Percentiles rank a stretch among this genome's conserved stretches.
phyloP scores from a whole-genome alignment of 1,140 invertebrate species.

The Pentalonia nigronervosa region DNA sequence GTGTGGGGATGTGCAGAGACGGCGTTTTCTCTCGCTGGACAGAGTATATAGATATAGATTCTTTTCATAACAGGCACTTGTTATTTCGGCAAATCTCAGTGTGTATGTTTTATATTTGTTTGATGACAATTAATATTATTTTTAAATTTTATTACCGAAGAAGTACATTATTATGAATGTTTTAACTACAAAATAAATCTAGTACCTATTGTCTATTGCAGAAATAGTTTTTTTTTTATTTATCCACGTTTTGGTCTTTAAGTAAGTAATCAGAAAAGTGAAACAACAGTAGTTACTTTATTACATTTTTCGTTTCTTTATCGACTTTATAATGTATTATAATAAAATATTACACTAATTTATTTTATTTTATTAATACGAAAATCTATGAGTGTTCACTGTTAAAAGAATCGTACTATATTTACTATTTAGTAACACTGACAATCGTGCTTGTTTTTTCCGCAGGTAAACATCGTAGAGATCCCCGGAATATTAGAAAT shows the following conservation, averaged over 20 bases:
- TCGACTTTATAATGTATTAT: background rate
- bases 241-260: background rate
- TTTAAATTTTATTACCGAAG: background rate
- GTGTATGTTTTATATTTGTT: no score
- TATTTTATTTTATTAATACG: background rate
- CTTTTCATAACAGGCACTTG: no score
- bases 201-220: background rate
- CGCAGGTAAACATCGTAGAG: conserved; percentile 92
- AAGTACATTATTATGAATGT: background rate
- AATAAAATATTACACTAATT: background rate
- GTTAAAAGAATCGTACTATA: background rate
- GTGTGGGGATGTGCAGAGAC: no score
- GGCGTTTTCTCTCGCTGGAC: no score
- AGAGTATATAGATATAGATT: no score
- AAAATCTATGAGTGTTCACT: background rate
- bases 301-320: background rate
- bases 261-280: background rate
- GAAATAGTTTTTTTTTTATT: background rate
- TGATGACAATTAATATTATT: background rate
- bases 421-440: background rate
- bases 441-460: background rate
- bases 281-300: background rate
- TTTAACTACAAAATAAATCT: background rate
- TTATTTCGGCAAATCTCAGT: no score
- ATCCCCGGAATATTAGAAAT: conserved; percentile 95